Percentiles rank a stretch among this genome's conserved stretches.
These are phyloP conservation scores for Calameuta idolon DNA, from an alignment of 2,888 invertebrate genomes.

Conservation along the genomic window DNA sequence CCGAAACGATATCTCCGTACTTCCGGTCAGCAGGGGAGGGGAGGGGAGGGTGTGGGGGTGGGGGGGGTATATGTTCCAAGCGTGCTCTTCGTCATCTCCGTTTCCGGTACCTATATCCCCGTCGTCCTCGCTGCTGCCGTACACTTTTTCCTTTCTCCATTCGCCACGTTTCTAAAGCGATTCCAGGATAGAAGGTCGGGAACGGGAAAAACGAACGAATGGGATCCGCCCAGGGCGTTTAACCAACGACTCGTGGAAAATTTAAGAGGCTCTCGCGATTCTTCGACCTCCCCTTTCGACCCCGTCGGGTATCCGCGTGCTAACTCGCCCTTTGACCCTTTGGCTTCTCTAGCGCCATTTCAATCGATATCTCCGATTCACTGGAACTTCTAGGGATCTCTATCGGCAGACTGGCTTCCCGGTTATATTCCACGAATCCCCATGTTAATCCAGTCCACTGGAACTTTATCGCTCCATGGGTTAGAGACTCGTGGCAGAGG, in stretches of 20 bases:
- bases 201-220: conserved; percentile 12
- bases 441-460: not conserved
- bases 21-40: conserved; percentile 37
- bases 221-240: conserved; percentile 20
- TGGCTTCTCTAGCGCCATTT: not conserved
- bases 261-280: conserved; percentile 18
- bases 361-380: not conserved
- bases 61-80: conserved; percentile 25
- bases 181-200: not conserved
- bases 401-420: not conserved
- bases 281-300: not conserved
- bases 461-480: not conserved
- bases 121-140: not conserved
- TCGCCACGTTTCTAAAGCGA: not conserved
- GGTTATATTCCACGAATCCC: not conserved
- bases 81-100: conserved; percentile 42
- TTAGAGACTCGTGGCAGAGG: not conserved
- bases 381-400: not conserved
- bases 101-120: conserved; percentile 31
- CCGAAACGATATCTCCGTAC: conserved; percentile 43
- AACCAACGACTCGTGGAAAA: conserved; percentile 21
- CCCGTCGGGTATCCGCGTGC: not conserved
- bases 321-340: not conserved
- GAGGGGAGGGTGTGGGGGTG: too few relatives aligned
- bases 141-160: not conserved